phyloP scores from a whole-genome alignment of 2,797 vertebrate genomes.

The Tinamus major region DNA sequence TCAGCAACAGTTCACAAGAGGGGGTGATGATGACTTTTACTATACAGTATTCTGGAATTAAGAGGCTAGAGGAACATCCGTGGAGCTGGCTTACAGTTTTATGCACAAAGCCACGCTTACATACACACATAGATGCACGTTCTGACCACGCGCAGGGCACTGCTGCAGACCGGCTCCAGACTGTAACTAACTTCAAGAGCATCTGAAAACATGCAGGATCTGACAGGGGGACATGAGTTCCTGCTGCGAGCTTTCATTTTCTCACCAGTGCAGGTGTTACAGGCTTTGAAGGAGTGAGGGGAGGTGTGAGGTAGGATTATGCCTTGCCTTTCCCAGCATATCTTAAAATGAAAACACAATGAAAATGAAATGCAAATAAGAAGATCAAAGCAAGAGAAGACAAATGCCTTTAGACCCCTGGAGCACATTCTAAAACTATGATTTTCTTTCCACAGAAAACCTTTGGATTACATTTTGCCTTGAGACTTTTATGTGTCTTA shows the following conservation, averaged over 20 bases:
- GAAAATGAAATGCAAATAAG: not conserved
- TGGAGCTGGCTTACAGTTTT: not conserved
- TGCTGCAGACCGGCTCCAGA: not conserved
- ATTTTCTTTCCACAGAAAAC: not conserved
- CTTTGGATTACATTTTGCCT: not conserved
- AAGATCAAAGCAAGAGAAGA: no score
- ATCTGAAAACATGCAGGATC: not conserved
- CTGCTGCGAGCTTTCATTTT: not conserved
- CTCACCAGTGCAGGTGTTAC: not conserved
- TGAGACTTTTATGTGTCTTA: not conserved
- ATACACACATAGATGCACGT: not conserved
- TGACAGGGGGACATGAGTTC: not conserved
- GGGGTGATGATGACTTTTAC: not conserved
- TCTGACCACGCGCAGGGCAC: not conserved
- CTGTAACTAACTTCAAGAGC: not conserved
- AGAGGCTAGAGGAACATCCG: not conserved
- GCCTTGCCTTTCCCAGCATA: not conserved
- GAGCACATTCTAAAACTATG: not conserved
- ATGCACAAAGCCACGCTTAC: accelerated
- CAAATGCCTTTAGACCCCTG: no score
- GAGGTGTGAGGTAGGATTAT: not conserved
- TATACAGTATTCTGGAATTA: not conserved
- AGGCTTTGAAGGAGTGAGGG: not conserved
- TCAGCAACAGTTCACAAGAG: not conserved
- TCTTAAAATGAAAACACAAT: not conserved